Conservation (phyloP, 2,888 invertebrate genomes). For the Drosophila atroscutellata region DNA sequence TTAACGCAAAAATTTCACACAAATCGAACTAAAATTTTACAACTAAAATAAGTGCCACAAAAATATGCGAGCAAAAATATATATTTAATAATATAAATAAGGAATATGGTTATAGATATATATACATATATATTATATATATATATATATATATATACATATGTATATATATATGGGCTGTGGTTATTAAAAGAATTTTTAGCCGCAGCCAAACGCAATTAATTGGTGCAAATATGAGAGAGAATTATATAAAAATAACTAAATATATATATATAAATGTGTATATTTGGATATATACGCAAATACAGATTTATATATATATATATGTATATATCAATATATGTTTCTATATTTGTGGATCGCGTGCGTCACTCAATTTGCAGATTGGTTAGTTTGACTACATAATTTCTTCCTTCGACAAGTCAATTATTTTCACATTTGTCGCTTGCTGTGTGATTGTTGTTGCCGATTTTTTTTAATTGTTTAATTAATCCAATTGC, state of each 20-base stretch:
- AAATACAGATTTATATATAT: background rate
- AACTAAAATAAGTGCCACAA: slow-evolving; percentile 2
- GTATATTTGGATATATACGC: slow-evolving; percentile 3
- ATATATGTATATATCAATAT: background rate
- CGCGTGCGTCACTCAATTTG: slow-evolving; percentile 47
- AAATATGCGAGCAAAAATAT: background rate
- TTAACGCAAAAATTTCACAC: slow-evolving; percentile 5
- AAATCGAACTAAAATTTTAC: slow-evolving; percentile 1
- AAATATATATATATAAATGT: slow-evolving; percentile 9
- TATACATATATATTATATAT: background rate
- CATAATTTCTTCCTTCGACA: slow-evolving; percentile 41
- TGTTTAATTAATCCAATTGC: slow-evolving; percentile 77
- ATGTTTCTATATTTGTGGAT: slow-evolving; percentile 41
- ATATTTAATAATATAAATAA: background rate
- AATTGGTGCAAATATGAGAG: slow-evolving; percentile 52
- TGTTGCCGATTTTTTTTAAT: slow-evolving; percentile 38
- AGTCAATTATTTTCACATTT: slow-evolving; percentile 9
- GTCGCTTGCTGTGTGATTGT: slow-evolving; percentile 38
- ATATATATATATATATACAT: background rate
- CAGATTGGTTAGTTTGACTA: slow-evolving; percentile 37
- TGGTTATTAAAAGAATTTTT: slow-evolving; percentile 43
- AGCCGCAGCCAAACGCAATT: slow-evolving; percentile 26
- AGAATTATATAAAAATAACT: slow-evolving; percentile 54
- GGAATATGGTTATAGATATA: background rate
- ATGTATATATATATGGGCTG: background rate